These are phyloP conservation scores for Falcunculus frontatus DNA, from an alignment of 2,113 vertebrate genomes.

Conservation along the genomic window DNA sequence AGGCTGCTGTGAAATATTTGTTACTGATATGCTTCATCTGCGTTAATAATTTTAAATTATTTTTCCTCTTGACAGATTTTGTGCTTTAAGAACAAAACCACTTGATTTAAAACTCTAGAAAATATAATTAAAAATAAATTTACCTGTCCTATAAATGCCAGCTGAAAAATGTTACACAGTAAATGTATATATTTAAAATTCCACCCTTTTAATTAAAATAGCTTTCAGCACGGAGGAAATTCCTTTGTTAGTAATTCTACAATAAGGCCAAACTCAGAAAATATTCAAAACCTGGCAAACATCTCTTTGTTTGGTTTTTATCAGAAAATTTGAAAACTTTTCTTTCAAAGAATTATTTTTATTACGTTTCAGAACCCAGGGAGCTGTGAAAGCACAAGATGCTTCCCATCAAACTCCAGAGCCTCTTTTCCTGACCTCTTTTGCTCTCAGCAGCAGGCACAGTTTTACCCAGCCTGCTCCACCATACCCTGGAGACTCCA, in stretches of 20 bases:
- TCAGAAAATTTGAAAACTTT: neutral
- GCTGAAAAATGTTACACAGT: neutral
- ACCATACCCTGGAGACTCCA: neutral
- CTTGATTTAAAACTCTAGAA: neutral
- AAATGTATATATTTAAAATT: neutral
- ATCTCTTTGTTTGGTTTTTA: neutral
- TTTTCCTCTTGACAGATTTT: neutral
- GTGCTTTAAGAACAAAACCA: neutral
- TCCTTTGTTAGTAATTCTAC: neutral
- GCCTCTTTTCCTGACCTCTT: neutral
- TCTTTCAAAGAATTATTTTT: neutral
- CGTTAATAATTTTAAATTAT: neutral
- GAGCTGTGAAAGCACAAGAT: neutral
- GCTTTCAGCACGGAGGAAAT: neutral
- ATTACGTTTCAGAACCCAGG: neutral
- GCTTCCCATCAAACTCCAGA: neutral
- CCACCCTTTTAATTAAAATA: neutral
- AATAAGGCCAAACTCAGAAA: neutral
- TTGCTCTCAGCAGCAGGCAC: neutral
- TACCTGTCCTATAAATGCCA: neutral
- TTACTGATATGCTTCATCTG: neutral
- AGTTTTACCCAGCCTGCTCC: neutral
- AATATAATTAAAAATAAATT: neutral
- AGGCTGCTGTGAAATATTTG: neutral
- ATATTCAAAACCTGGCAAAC: neutral